Base-by-base conservation (phyloP, 2,888 invertebrate species). In the Azorinus chamasolen region DNA sequence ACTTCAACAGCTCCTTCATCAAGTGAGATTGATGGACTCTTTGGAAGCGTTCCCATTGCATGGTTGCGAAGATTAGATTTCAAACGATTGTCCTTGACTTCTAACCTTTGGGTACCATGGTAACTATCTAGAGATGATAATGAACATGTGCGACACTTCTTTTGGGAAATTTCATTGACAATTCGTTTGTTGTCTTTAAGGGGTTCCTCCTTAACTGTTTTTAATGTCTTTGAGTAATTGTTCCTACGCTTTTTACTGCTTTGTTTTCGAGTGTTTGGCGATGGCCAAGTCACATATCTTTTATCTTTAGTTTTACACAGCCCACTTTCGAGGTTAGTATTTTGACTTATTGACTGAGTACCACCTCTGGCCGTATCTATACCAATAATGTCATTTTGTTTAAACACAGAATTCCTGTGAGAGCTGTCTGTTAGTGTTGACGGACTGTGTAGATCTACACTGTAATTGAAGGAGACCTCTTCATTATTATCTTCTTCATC, bases 1-100 rank as follows among this genome's bases (percentile, higher is more conserved):
- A 95, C 89, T 66, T 92, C 91, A 14, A 94, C 83, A 2, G 89
- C 89, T 51, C 85, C 81, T 45, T 87, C 87, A 61, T 89, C 88
- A 20, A 88, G 81, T 14, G 81, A 79, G 8, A 85, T 72, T 1
- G 83, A 79, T 24, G 75, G 77, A 39, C 79, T 69, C 4, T 81
- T 61, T 25, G 83, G 83, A 50, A 82, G 82, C 1, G 85, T 83
- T 0, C 87, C 84, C 75, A 89, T 80, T 5, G 90, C 89, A 53
- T 88, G 88, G 10, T 83, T 63, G 2, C 90, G 82, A n/a, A 89
- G 63, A 10, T 84, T 87, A 0, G 87, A 88, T 68, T 90, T 90
- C 1, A 90, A 80, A 22, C 88, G 75, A 64, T 90, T 90, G 78
- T 90, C 88, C 72, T 85, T 85, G 25, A 83, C 32, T 20, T 71